These are phyloP conservation scores for Thaumetopoea pityocampa DNA, from an alignment of 1,140 invertebrate genomes.

Conservation along the genomic window DNA sequence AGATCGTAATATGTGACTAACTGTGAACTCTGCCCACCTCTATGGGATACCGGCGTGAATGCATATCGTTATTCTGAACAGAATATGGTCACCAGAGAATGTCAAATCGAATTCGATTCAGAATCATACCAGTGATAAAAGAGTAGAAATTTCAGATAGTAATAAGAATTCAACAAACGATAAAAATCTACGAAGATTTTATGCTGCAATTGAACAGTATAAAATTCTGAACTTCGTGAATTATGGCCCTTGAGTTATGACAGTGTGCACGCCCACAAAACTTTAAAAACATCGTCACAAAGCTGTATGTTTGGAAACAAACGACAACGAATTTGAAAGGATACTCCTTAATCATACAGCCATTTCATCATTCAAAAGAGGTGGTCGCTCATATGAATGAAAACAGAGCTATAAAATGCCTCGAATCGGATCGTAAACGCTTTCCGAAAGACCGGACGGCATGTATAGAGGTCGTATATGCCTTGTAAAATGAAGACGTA, in stretches of 20 bases:
- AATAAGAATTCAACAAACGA: constrained; percentile 30
- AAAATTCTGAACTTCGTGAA: constrained; percentile 29
- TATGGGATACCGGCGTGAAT: too few species aligned
- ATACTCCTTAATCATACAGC: constrained; percentile 6
- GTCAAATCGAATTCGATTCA: neutral
- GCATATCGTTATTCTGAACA: too few species aligned
- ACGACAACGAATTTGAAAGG: constrained; percentile 3
- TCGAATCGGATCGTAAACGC: constrained; percentile 14
- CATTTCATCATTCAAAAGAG: too few species aligned
- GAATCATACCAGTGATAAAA: neutral
- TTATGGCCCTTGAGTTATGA: constrained; percentile 48
- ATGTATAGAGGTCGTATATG: constrained; percentile 29
- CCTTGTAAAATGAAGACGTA: constrained; percentile 44
- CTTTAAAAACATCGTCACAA: constrained; percentile 21
- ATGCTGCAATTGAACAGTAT: constrained; percentile 33
- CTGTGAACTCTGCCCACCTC: too few species aligned
- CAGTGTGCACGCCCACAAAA: constrained; percentile 40
- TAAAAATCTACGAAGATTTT: constrained; percentile 53
- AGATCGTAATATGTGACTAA: too few species aligned
- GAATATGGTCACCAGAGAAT: too few species aligned
- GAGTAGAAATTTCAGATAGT: constrained; percentile 5
- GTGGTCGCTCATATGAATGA: constrained; percentile 3
- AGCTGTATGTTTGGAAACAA: constrained; percentile 4
- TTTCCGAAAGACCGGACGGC: constrained; percentile 11
- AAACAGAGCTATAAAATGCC: constrained; percentile 12